These are phyloP conservation scores for Phyllostomus discolor DNA, from an alignment of 2,113 vertebrate species.

Conservation along the genomic window DNA sequence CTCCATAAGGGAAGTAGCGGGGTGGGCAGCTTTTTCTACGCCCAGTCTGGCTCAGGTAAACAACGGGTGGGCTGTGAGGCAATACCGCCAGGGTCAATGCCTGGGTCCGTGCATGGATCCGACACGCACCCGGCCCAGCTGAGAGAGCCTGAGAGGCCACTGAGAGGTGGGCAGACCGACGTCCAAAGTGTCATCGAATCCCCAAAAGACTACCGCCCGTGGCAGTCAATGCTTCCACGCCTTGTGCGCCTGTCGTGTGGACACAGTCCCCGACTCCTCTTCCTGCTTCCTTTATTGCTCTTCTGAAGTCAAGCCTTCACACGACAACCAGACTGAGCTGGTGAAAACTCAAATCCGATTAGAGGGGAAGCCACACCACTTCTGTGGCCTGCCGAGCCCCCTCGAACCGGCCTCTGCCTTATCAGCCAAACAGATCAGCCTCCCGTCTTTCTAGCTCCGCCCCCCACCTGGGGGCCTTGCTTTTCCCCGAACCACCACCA, in stretches of 20 bases:
- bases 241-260: rapidly evolving
- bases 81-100: rapidly evolving
- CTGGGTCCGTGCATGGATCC: neutral
- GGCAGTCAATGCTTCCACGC: rapidly evolving
- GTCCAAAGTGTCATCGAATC: neutral
- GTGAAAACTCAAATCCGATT: neutral
- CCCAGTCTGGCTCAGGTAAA: neutral
- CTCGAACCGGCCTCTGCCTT: rapidly evolving
- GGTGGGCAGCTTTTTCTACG: neutral
- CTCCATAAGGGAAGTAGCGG: neutral
- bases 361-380: neutral
- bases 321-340: neutral
- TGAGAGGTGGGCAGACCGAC: neutral
- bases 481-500: neutral
- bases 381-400: neutral
- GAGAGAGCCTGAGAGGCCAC: neutral
- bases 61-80: neutral
- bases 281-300: neutral
- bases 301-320: neutral
- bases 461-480: neutral
- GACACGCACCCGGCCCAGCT: neutral
- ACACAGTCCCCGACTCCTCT: no score
- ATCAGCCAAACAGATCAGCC: rapidly evolving
- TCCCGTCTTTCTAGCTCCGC: rapidly evolving
- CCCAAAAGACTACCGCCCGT: neutral